These are phyloP conservation scores for Protophormia terraenovae DNA, from an alignment of 2,888 invertebrate genomes.

Conservation along the genomic window DNA sequence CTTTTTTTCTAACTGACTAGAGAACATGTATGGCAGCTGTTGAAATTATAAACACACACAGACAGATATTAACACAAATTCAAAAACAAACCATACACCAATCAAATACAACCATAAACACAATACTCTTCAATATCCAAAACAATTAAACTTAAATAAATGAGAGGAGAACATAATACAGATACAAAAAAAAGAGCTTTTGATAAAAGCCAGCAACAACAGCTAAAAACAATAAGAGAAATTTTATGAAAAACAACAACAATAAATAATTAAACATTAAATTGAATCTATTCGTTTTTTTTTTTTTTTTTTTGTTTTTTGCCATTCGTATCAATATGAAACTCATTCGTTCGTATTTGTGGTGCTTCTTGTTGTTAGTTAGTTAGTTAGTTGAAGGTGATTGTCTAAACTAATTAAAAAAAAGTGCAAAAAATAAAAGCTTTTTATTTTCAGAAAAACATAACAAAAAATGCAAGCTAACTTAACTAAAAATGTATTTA, in stretches of 20 bases:
- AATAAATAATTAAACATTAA: neutral
- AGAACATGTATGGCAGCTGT: slow-evolving; percentile 1
- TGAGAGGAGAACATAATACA: neutral
- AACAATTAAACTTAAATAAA: neutral
- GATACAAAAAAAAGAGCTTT: slow-evolving; percentile 14
- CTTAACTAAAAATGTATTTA: slow-evolving; percentile 81
- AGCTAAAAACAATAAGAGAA: neutral
- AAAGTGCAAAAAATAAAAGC: slow-evolving; percentile 25
- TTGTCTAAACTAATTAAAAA: slow-evolving; percentile 57
- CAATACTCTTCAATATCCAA: neutral
- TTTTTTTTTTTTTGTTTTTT: no score
- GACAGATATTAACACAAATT: neutral
- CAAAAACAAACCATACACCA: neutral
- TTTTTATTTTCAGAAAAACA: no score
- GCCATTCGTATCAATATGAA: no score
- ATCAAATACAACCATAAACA: neutral
- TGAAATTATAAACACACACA: neutral
- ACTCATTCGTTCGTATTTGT: neutral
- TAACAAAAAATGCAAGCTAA: slow-evolving; percentile 13
- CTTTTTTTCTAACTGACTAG: neutral
- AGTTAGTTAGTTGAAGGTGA: slow-evolving; percentile 35
- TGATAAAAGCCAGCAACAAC: neutral
- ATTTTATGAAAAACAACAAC: neutral
- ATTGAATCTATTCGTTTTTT: neutral
- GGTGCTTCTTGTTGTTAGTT: no score